Conservation (phyloP, 2,797 vertebrate species). For the Alauda arvensis region DNA sequence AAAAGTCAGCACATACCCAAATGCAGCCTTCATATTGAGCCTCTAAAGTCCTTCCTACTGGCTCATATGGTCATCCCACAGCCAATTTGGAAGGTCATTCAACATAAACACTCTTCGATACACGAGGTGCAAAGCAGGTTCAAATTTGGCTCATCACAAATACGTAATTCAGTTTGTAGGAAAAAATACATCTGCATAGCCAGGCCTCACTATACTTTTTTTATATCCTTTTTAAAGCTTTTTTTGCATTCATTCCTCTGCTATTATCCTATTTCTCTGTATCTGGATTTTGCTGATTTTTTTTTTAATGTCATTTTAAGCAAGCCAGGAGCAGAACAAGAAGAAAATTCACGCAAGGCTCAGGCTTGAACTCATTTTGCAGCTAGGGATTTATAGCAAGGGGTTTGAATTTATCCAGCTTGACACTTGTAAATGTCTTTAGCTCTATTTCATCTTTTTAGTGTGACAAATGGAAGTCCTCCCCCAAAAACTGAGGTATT, state of each 20-base stretch:
- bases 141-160: neutral
- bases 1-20: neutral
- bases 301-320: neutral
- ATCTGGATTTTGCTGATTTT: neutral
- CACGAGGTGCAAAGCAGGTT: neutral
- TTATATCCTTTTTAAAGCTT: neutral
- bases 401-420: slow-evolving; percentile 11
- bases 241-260: neutral
- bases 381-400: slow-evolving; percentile 15
- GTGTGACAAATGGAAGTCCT: neutral
- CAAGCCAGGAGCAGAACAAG: neutral
- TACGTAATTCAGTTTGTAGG: neutral
- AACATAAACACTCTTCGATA: neutral
- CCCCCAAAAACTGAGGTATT: neutral
- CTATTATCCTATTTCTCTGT: neutral
- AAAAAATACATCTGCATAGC: neutral
- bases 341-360: slow-evolving; percentile 7
- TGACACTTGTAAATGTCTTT: neutral
- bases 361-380: slow-evolving; percentile 16
- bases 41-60: neutral
- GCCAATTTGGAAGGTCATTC: neutral
- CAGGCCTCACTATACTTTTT: neutral
- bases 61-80: neutral
- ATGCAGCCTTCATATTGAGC: neutral
- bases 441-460: neutral